Conservation (phyloP, 2,113 vertebrate species). For the Nyctibius bracteatus region DNA sequence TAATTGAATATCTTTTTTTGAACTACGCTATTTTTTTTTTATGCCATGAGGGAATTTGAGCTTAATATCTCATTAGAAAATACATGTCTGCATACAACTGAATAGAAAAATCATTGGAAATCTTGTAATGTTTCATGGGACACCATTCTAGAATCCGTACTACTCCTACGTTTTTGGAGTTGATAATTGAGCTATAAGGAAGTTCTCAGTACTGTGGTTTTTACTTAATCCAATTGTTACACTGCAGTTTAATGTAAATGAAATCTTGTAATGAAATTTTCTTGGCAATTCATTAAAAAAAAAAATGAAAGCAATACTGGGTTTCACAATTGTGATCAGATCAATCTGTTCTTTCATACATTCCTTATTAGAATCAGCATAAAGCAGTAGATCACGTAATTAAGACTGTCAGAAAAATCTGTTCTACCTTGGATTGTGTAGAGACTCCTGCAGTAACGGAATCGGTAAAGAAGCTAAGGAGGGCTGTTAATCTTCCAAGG, state of each 20-base stretch:
- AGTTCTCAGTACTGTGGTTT: background rate
- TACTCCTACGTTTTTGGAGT: background rate
- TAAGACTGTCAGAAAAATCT: slow-evolving; percentile 90
- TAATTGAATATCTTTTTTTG: background rate
- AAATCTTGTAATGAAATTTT: background rate
- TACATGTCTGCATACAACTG: background rate
- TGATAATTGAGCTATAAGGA: background rate
- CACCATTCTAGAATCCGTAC: background rate
- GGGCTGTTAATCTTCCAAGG: slow-evolving; percentile 85
- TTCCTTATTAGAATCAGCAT: slow-evolving; percentile 79
- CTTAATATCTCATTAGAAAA: background rate
- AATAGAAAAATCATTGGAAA: background rate
- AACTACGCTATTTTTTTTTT: background rate
- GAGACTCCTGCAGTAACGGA: slow-evolving; percentile 87
- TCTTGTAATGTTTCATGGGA: background rate
- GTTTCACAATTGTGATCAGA: background rate
- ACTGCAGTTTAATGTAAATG: background rate
- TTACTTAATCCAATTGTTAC: background rate
- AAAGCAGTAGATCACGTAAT: slow-evolving; percentile 87
- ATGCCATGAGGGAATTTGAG: background rate
- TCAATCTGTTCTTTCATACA: background rate
- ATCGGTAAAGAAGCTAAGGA: slow-evolving; percentile 85
- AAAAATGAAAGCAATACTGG: background rate
- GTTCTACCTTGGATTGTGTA: slow-evolving; percentile 87
- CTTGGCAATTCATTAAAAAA: background rate